Conservation (phyloP, 2,113 vertebrate genomes). For the Chamaea fasciata region DNA sequence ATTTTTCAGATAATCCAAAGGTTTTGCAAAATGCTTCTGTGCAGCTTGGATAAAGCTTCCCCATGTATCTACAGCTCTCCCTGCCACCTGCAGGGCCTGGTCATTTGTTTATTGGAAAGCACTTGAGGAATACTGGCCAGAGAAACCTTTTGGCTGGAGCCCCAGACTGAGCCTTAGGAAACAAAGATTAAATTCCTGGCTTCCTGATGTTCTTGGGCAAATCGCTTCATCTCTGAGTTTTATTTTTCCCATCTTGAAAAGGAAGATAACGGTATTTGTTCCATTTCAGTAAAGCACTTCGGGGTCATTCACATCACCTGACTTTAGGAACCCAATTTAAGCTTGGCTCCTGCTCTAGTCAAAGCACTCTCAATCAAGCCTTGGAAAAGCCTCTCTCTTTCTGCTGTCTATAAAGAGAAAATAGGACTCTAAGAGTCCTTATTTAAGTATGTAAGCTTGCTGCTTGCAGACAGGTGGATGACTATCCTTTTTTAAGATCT, state of each 20-base stretch:
- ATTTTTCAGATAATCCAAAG: not conserved
- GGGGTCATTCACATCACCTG: not conserved
- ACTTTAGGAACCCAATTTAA: constrained; percentile 23
- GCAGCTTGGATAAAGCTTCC: not conserved
- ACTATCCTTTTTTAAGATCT: not conserved
- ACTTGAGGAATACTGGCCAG: not conserved
- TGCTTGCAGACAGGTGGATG: not conserved
- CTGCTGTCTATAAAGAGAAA: not conserved
- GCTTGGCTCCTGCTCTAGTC: not conserved
- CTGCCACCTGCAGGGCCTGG: not conserved
- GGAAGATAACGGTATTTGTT: not conserved
- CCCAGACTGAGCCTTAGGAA: not conserved
- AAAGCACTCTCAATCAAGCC: not conserved
- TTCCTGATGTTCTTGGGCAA: not conserved
- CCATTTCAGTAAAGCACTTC: not conserved
- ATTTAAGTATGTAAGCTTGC: constrained; percentile 3
- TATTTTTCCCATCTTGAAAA: constrained; percentile 19
- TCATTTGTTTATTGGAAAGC: constrained; percentile 20
- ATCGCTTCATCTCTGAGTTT: not conserved
- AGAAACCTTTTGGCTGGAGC: constrained; percentile 7
- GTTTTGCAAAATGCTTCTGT: not conserved
- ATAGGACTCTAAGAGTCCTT: not conserved
- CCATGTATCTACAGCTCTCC: not conserved
- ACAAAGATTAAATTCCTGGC: not conserved
- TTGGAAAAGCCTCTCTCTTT: constrained; percentile 2